Conservation (phyloP, 2,113 vertebrate species). For the Oncorhynchus tshawytscha region DNA sequence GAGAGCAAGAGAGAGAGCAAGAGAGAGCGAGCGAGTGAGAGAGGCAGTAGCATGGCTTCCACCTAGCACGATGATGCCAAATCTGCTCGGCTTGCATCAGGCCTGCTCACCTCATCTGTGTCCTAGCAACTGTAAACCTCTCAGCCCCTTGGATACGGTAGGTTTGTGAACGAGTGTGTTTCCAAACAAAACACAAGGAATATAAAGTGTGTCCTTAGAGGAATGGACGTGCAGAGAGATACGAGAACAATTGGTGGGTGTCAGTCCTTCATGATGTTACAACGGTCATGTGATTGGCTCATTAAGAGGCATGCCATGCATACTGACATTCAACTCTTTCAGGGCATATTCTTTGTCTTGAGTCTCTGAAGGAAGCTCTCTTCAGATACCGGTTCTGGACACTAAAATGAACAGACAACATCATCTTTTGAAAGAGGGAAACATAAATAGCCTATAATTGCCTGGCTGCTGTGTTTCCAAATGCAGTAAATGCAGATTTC, state of each 20-base stretch:
- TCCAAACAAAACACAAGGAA: constrained; percentile 21
- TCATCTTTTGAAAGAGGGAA: neutral
- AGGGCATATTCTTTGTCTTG: neutral
- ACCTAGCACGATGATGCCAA: neutral
- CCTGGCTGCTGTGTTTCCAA: neutral
- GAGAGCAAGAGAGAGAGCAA: no score
- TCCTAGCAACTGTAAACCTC: constrained; percentile 44
- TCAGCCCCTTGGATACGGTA: constrained; percentile 1
- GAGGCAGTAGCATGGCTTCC: neutral
- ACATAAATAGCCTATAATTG: neutral
- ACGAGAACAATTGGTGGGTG: neutral
- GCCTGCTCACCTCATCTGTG: constrained; percentile 29
- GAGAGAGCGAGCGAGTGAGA: no score
- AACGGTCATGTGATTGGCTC: neutral
- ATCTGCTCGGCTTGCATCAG: constrained; percentile 24
- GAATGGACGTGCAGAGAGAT: neutral
- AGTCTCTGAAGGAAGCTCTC: neutral
- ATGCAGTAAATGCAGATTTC: neutral
- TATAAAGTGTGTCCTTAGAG: neutral
- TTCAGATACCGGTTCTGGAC: no score
- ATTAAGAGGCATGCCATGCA: no score
- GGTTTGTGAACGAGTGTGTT: constrained; percentile 11
- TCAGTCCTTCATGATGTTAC: neutral
- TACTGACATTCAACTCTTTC: no score
- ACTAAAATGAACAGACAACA: neutral